phyloP scores from a whole-genome alignment of 92 coral and sea anemone genomes.

The Metridium senile region DNA sequence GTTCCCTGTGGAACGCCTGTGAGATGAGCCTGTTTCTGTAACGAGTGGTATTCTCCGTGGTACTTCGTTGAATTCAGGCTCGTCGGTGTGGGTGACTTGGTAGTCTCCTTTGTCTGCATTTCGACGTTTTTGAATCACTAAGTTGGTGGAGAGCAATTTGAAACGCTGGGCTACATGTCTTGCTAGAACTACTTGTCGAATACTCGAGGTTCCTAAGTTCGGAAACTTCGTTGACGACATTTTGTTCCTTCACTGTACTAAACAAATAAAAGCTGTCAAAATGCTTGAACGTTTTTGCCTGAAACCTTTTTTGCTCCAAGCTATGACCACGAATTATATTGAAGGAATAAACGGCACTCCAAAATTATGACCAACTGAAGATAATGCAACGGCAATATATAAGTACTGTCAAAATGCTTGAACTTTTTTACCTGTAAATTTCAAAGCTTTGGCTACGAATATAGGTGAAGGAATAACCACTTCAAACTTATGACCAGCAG shows the following conservation, averaged over 20 bases:
- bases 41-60: neutral
- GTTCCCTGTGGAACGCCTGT: conserved; percentile 26
- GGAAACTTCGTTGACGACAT: conserved; percentile 45
- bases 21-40: conserved; percentile 11
- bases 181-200: conserved; percentile 64
- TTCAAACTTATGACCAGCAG: too few species aligned
- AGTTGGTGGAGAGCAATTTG: conserved; percentile 56
- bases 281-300: neutral
- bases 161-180: conserved; percentile 60
- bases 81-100: conserved; percentile 63
- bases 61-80: conserved; percentile 42
- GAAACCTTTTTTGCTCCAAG: neutral
- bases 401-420: too few species aligned
- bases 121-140: conserved; percentile 44
- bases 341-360: too few species aligned
- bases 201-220: conserved; percentile 48
- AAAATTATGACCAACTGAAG: too few species aligned
- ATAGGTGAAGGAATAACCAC: too few species aligned
- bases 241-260: neutral
- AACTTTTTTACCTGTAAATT: too few species aligned
- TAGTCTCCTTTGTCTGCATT: conserved; percentile 64
- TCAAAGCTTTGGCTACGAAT: too few species aligned
- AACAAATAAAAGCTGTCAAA: neutral
- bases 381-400: too few species aligned
- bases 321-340: too few species aligned